Evolutionary conservation across 2,113 vertebrate species (phyloP).

Genomic region (Ictalurus furcatus): DNA sequence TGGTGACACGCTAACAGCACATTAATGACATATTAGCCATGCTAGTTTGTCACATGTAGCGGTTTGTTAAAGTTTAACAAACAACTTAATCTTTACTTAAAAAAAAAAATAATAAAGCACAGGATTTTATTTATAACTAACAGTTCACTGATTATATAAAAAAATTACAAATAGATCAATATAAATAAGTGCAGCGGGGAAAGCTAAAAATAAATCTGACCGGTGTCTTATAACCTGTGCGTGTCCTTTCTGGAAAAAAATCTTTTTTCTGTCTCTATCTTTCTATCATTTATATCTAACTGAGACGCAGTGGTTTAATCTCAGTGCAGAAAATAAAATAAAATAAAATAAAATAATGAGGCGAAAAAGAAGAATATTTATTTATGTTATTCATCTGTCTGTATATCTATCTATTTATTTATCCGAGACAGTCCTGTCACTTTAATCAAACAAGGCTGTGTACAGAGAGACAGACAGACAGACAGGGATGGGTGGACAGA

Average conservation of each 20-base stretch:
- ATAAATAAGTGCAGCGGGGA: neutral
- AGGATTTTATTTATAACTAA: neutral
- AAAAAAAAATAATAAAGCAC: neutral
- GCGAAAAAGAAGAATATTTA: too few relatives aligned
- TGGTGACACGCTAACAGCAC: neutral
- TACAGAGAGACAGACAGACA: neutral
- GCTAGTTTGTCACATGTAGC: neutral
- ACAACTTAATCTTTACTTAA: neutral
- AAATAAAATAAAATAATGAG: too few relatives aligned
- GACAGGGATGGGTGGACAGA: neutral
- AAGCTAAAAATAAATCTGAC: too few relatives aligned
- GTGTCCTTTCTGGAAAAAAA: neutral
- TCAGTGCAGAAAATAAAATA: too few relatives aligned
- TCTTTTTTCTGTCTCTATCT: too few relatives aligned
- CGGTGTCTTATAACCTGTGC: too few relatives aligned
- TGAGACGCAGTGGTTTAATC: too few relatives aligned
- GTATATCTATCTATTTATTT: too few relatives aligned
- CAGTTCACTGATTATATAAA: neutral
- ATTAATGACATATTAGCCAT: slow-evolving; percentile 2
- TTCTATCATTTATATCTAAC: too few relatives aligned
- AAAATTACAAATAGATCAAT: neutral
- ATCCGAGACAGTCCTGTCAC: too few relatives aligned
- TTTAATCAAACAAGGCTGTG: too few relatives aligned
- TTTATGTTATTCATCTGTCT: too few relatives aligned
- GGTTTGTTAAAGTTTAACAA: neutral